These are phyloP conservation scores for Lumbricus terrestris DNA, from an alignment of 2,888 invertebrate species.

Conservation along the genomic window DNA sequence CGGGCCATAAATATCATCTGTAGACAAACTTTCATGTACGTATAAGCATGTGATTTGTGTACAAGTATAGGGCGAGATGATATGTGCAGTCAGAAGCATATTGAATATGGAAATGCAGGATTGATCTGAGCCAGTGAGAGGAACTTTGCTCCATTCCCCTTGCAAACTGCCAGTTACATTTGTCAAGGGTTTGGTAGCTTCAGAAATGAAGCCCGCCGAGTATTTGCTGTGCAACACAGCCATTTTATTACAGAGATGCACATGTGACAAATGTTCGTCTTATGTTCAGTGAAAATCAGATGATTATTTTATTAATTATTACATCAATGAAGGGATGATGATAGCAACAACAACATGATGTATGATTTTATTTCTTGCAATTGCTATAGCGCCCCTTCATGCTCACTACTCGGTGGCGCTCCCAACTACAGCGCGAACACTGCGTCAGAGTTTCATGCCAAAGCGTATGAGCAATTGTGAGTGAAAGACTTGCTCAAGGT, in stretches of 20 bases:
- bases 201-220: not conserved
- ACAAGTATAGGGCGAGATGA: not conserved
- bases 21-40: too few relatives aligned
- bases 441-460: too few relatives aligned
- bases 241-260: not conserved
- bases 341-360: too few relatives aligned
- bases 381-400: too few relatives aligned
- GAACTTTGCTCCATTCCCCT: not conserved
- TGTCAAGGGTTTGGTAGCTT: not conserved
- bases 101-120: not conserved
- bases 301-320: not conserved
- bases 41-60: not conserved
- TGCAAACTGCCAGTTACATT: not conserved
- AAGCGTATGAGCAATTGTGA: too few relatives aligned
- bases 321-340: too few relatives aligned
- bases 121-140: not conserved
- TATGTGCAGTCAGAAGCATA: not conserved
- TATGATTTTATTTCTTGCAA: too few relatives aligned
- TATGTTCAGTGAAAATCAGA: not conserved
- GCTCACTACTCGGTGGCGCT: too few relatives aligned
- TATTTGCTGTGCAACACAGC: not conserved
- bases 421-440: too few relatives aligned
- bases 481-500: too few relatives aligned
- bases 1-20: too few relatives aligned
- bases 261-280: not conserved